Conservation (phyloP, 2,113 vertebrate species). For the Ochotona curzoniae region DNA sequence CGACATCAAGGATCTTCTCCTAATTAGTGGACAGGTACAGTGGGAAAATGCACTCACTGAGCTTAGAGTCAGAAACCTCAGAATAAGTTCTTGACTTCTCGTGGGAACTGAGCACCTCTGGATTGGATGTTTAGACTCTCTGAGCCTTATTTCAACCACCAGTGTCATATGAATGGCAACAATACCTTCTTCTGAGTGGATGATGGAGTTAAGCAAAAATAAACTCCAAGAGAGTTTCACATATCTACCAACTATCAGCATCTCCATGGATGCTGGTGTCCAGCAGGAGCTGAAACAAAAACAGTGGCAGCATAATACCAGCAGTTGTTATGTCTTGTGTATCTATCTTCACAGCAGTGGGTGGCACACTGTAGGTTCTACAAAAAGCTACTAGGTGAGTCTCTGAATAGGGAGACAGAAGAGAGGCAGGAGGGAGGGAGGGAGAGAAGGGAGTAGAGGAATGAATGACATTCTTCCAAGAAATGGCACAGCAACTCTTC, state of each 20-base stretch:
- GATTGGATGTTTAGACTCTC: constrained; percentile 8
- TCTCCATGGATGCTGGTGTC: neutral
- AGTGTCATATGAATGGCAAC: neutral
- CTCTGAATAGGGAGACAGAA: neutral
- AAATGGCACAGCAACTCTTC: constrained; percentile 6
- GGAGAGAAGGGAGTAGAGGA: no score
- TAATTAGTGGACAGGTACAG: neutral
- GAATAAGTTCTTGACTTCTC: neutral
- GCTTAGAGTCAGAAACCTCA: neutral
- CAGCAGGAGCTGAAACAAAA: neutral
- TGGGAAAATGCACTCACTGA: neutral
- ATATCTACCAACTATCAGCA: neutral
- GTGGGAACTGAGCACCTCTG: neutral
- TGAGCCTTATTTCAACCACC: constrained; percentile 18
- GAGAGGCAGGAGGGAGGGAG: no score
- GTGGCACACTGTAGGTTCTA: neutral
- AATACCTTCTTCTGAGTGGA: neutral
- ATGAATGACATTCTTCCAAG: neutral
- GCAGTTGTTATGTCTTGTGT: neutral
- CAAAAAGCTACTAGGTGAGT: neutral
- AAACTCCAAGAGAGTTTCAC: neutral
- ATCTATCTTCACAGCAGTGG: neutral
- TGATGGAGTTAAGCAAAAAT: constrained; percentile 4
- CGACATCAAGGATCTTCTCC: neutral
- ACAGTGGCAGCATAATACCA: neutral